Conservation (phyloP, 2,888 invertebrate species). For the Eupithecia dodoneata region DNA sequence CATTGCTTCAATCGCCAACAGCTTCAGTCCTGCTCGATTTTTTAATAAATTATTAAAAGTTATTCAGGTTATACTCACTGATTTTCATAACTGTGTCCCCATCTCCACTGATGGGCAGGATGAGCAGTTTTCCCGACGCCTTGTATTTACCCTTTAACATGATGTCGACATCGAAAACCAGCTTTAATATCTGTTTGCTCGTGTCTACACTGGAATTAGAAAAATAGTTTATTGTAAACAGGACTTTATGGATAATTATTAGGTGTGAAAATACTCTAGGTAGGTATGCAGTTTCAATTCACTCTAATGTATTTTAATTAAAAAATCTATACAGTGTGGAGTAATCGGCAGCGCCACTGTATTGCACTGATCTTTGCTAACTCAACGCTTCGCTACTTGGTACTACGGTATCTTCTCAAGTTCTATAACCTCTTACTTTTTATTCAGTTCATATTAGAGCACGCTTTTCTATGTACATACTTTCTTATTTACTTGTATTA, state of each 20-base stretch:
- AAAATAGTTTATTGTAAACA: background rate
- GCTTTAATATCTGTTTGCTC: slow-evolving; percentile 53
- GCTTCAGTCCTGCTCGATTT: no score
- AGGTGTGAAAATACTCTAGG: background rate
- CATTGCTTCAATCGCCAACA: background rate
- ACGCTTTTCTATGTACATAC: no score
- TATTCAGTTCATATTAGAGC: no score
- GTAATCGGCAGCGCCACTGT: background rate
- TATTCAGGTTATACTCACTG: no score
- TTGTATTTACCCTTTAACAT: slow-evolving; percentile 60
- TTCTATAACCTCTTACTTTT: no score
- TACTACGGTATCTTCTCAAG: no score
- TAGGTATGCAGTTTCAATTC: background rate
- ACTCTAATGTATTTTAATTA: background rate
- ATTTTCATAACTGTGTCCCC: slow-evolving; percentile 59
- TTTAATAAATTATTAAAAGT: no score
- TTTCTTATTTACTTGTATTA: no score
- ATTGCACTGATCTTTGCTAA: background rate
- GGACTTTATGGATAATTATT: background rate
- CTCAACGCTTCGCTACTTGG: background rate
- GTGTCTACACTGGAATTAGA: slow-evolving; percentile 57
- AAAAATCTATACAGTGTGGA: background rate
- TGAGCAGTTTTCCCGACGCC: slow-evolving; percentile 64
- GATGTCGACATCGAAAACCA: slow-evolving; percentile 51
- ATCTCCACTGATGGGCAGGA: slow-evolving; percentile 71